Base-by-base conservation (phyloP, 1,140 invertebrate species). In the Achatina immaculata region DNA sequence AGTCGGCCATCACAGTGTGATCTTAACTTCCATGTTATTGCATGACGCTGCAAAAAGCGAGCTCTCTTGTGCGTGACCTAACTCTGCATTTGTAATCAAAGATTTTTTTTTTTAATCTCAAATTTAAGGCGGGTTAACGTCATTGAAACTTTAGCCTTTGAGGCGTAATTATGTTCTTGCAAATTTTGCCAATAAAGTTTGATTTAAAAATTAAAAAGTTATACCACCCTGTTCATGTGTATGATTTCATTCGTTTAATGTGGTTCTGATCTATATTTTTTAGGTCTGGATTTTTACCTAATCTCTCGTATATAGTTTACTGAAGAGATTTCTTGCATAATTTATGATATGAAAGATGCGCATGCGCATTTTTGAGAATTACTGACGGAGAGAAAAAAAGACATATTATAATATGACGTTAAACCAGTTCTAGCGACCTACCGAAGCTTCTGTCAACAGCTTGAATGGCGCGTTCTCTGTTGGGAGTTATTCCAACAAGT, bases 401-500 rank as follows among this genome's bases (percentile, higher is more conserved):
- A 14, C 7, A 66, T 66, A 16, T 9, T n/a, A 14, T 19, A 66
- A 14, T 19, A 16, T 14, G 31, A 66, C 28, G 19, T 14, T 24
- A 51, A 14, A 14, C 11, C 11, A 51, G 24, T n/a, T 9, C 9
- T n/a, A 66, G 14, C 28, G 19, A 28, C 28, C 31, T 31, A 66
- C 62, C 62, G 31, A 66, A 66, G 62, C 31, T 66, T 66, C 62
- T 66, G 62, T 66, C 62, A 16, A 66, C 9, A 14, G 9, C 31
- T 31, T 66, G 14, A 19, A 31, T 31, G 7, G 9, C 31, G 7
- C 28, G 19, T 14, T 9, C 7, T 9, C 62, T 31, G 31, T 19
- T 19, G 11, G 62, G 19, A 16, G 19, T 31, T 7, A 66, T 28
- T 14, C 62, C 62, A 66, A 28, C 62, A 28, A 66, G 9, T 66